Evolutionary conservation across 2,113 vertebrate species (phyloP), one percentile per base, ranked within the genome.

Genomic region (Cynoglossus semilaevis): DNA sequence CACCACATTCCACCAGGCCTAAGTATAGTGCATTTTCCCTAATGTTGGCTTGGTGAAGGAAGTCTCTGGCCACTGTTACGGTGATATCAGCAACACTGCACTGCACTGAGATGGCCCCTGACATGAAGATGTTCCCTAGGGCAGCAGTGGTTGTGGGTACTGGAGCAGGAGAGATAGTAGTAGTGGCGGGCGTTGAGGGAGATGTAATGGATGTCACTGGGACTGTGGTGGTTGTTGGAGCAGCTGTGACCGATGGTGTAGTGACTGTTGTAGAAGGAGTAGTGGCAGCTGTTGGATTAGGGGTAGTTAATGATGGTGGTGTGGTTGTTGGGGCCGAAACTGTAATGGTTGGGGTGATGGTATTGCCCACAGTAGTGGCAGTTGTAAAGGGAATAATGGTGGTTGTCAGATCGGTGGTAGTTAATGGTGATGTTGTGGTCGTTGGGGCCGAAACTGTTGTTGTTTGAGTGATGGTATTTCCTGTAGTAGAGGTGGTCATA

Each of bases 1-100:
- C 73, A 0, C 85, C 90, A 82, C 96, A 97, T 11, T 16, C 68
- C 0, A 66, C 79, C 9, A 56, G 58, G 1, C 94, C 94, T 55
- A 99, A 83, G 82, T 93, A 95, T 9, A 99, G 70, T 0, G 91
- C 76, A 0, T 58, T 58, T 62, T 85, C 92, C 0, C 74, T 60
- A 55, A 97, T 92, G 3, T 85, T 79, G 16, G 81, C 66, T 49
- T 67, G 77, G 63, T 18, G 22, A 63, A 97, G 89, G 69, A 94
- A 94, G 4, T 42, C 71, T 58, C 51, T 93, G 51, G 80, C 70
- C 46, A 97, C 38, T 1, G 75, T 16, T 7, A 96, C 86, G 5
- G 86, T 17, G 0, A 93, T 91, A 72, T 81, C 88, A 47, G 84
- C 84, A 0, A 59, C 56, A 41, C 83, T 90, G 41, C 96, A 97